These are phyloP conservation scores for Uromys caudimaculatus DNA, from an alignment of 2,797 vertebrate species.

Conservation along the genomic window DNA sequence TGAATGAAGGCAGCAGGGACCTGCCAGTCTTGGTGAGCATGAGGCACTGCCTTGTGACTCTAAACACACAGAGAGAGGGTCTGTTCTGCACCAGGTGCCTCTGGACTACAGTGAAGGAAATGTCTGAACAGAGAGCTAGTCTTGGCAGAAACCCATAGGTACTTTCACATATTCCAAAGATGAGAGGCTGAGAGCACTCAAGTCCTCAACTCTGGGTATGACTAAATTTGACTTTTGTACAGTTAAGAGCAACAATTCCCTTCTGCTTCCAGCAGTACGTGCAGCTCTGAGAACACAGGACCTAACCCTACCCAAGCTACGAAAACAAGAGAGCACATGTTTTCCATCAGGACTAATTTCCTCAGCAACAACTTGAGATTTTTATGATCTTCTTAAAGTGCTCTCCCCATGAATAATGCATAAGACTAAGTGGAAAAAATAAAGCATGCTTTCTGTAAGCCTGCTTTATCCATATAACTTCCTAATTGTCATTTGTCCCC, in stretches of 20 bases:
- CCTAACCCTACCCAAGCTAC: background rate
- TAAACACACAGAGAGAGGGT: background rate
- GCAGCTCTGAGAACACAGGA: constrained; percentile 12
- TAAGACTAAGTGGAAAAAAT: background rate
- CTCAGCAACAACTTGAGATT: background rate
- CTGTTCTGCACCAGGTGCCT: background rate
- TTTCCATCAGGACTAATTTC: constrained; percentile 51
- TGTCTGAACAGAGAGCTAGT: constrained; percentile 52
- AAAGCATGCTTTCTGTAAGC: background rate
- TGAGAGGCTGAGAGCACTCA: background rate
- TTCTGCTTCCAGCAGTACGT: background rate
- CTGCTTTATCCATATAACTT: background rate
- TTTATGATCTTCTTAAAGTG: constrained; percentile 39
- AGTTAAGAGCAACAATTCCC: constrained; percentile 45
- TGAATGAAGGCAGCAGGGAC: background rate
- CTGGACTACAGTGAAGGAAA: constrained; percentile 38
- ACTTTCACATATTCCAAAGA: constrained; percentile 62
- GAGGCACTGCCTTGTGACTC: background rate
- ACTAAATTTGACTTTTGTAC: constrained; percentile 47
- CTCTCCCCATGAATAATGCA: background rate
- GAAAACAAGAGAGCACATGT: constrained; percentile 28
- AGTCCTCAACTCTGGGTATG: background rate
- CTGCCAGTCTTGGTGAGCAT: background rate
- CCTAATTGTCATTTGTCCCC: constrained; percentile 6
- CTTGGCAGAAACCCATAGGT: constrained; percentile 55